These are phyloP conservation scores for Spilosoma lubricipeda DNA, from an alignment of 2,888 invertebrate genomes.

Conservation along the genomic window DNA sequence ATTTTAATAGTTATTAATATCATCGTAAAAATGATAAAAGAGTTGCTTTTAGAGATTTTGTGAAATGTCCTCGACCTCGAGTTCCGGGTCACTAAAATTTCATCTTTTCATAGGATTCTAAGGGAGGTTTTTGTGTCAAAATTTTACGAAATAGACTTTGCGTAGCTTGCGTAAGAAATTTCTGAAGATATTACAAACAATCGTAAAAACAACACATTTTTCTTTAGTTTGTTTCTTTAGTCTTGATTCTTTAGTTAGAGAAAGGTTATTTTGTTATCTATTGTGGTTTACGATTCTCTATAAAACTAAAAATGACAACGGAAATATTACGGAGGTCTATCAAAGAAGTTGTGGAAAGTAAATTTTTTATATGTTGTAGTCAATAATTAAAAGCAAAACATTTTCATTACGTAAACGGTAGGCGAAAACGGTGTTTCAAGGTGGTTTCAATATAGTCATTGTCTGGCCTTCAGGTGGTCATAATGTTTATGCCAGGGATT, in stretches of 20 bases:
- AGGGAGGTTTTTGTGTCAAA: neutral
- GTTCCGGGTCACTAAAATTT: neutral
- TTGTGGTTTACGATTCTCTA: neutral
- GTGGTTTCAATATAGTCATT: constrained; percentile 5
- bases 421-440: constrained; percentile 3
- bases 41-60: neutral
- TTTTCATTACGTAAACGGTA: neutral
- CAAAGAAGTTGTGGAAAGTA: neutral
- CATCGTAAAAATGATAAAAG: neutral
- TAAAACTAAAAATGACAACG: neutral
- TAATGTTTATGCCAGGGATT: constrained; percentile 22
- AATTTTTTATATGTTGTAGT: neutral
- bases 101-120: neutral
- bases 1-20: too few species aligned
- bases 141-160: neutral
- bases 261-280: neutral
- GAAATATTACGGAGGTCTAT: neutral
- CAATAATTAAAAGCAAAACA: neutral
- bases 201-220: neutral
- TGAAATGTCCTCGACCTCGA: neutral
- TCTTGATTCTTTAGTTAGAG: too few species aligned
- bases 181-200: neutral
- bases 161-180: neutral
- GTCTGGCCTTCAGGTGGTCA: constrained; percentile 10
- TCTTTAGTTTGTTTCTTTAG: too few species aligned